Base-by-base conservation (phyloP, 2,797 vertebrate genomes). In the Karalla daura region DNA sequence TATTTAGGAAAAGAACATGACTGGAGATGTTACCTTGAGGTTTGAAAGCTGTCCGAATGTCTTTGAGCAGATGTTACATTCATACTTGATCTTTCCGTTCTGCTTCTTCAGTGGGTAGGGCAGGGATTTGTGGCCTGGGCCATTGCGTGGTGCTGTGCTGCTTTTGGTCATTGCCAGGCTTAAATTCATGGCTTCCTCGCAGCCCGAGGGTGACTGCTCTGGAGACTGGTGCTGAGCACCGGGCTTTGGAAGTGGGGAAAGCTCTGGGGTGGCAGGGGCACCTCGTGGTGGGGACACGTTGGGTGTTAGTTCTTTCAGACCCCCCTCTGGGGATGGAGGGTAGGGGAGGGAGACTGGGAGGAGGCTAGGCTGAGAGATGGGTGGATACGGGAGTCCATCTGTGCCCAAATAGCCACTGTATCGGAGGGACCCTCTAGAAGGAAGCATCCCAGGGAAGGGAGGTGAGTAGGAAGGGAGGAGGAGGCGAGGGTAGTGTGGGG, bases 11-110 rank as follows among this genome's bases (percentile, higher is more conserved):
- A n/a, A n/a, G n/a, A n/a, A n/a, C n/a, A n/a, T n/a, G n/a, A n/a
- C n/a, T n/a, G 7, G n/a, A 11, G 28, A 2, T n/a, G 20, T 75
- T 90, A 96, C 96, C 95, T 96, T 97, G 47, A 97, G 93, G 81
- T 97, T 97, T 17, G 96, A 97, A 47, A 97, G 94, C 71, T 97
- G 96, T 53, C 96, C 92, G 0, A 97, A 97, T 12, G 87, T 95
- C 90, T 97, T 97, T 20, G 90, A 47, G 46, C 96, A 97, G 85
- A 95, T 59, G 20, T 94, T 95, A 79, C 96, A 97, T 63, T 96
- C 88, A 0, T 97, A 97, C 54, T 95, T 94, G 86, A 94, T 95
- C 79, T 94, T 95, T 36, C 95, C 94, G 0, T 95, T 95, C 77
- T 95, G 91, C 78, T 94, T 96, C 84, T 93, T 95, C 71, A 94